Percentiles rank a stretch among this genome's conserved stretches.
These are phyloP conservation scores for Phenganax marumi DNA, from an alignment of 92 coral and sea anemone species.

Conservation along the genomic window DNA sequence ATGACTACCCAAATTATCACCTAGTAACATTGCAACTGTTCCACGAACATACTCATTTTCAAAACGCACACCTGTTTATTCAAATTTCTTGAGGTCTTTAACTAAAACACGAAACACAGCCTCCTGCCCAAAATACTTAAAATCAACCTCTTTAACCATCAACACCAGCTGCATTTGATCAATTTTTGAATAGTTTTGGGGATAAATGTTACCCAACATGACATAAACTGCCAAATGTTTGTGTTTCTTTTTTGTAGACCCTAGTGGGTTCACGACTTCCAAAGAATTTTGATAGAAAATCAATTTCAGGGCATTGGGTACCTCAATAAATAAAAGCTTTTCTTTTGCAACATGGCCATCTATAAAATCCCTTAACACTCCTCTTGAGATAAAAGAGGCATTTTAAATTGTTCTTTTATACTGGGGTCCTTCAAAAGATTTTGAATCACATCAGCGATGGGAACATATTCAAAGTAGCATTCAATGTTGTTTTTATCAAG, in stretches of 20 bases:
- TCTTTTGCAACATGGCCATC: constrained; percentile 8
- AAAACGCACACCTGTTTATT: constrained; percentile 31
- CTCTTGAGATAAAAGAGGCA: constrained; percentile 20
- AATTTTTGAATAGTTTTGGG: not conserved
- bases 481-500: constrained; percentile 22
- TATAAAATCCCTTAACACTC: constrained; percentile 20
- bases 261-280: not conserved
- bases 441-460: constrained; percentile 1
- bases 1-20: constrained; percentile 58
- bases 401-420: constrained; percentile 28
- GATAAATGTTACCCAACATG: not conserved
- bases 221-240: not conserved
- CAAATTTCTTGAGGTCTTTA: constrained; percentile 3
- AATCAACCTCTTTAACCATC: constrained; percentile 11
- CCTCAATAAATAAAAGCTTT: constrained; percentile 19
- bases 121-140: constrained; percentile 25
- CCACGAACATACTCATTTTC: constrained; percentile 45
- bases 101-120: constrained; percentile 8
- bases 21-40: constrained; percentile 48
- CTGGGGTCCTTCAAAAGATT: constrained; percentile 13
- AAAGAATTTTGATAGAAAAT: constrained; percentile 15
- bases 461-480: constrained; percentile 27
- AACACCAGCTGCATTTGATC: constrained; percentile 41
- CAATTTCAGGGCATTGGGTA: constrained; percentile 13
- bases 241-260: not conserved